A percentile compares a stretch with the other conserved stretches of the same genome.
phyloP scores from a whole-genome alignment of 1,140 invertebrate genomes.

The Rhopalosiphum padi region DNA sequence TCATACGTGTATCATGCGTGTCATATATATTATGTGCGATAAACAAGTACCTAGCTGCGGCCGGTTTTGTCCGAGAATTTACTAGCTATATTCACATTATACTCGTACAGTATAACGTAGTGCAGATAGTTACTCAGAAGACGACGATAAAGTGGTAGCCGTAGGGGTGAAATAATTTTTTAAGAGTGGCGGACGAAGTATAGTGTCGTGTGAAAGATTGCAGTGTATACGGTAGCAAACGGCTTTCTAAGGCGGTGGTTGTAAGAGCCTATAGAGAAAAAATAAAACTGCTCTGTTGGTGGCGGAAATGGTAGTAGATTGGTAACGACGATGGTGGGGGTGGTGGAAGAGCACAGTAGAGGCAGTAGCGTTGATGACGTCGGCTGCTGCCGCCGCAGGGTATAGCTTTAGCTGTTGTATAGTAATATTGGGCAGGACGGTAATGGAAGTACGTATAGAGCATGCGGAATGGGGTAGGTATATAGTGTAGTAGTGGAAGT shows the following conservation, averaged over 20 bases:
- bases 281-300: constrained; percentile 7
- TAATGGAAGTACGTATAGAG: constrained; percentile 34
- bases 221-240: constrained; percentile 4
- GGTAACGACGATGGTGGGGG: neutral
- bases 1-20: neutral
- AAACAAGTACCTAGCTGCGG: neutral
- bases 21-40: neutral
- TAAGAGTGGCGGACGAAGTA: neutral
- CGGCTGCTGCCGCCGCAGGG: constrained; percentile 29
- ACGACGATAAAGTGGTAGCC: neutral
- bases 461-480: constrained; percentile 12
- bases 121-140: neutral
- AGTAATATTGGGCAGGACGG: constrained; percentile 37
- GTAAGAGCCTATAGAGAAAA: neutral
- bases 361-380: constrained; percentile 33
- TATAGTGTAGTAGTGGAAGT: neutral
- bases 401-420: constrained; percentile 51
- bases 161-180: neutral
- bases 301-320: constrained; percentile 27
- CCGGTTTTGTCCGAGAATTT: neutral
- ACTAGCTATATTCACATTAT: neutral
- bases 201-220: constrained; percentile 8
- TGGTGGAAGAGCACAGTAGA: neutral
- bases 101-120: neutral
- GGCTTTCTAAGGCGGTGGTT: neutral